A percentile compares a stretch with the other conserved stretches of the same genome.
Evolutionary conservation across 2,797 vertebrate genomes (phyloP).

Genomic region (Thalassophryne amazonica): DNA sequence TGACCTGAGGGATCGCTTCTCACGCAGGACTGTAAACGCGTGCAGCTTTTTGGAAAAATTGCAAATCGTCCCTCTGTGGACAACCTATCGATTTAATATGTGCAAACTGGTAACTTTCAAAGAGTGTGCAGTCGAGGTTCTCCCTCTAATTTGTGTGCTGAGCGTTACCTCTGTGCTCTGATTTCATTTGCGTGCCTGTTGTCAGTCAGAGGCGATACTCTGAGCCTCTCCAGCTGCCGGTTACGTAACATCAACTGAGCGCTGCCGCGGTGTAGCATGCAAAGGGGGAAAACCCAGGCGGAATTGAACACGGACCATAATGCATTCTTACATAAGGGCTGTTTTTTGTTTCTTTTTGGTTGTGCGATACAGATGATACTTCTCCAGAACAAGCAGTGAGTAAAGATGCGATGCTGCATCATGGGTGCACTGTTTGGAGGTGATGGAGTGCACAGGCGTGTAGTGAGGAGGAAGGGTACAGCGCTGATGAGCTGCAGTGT

Average conservation of each 20-base stretch:
- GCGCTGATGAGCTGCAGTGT: background rate
- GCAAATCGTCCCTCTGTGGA: too few relatives aligned
- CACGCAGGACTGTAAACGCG: background rate
- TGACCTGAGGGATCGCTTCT: background rate
- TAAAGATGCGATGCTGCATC: slow-evolving; percentile 32
- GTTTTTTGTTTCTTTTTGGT: slow-evolving; percentile 60
- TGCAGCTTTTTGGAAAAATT: too few relatives aligned
- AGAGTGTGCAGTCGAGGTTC: background rate
- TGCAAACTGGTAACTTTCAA: background rate
- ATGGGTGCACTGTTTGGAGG: slow-evolving; percentile 12
- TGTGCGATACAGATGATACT: slow-evolving; percentile 49
- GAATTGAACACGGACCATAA: slow-evolving; percentile 35
- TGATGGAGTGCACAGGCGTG: background rate
- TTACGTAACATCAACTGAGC: slow-evolving; percentile 65
- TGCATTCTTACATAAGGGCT: slow-evolving; percentile 54
- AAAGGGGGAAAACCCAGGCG: slow-evolving; percentile 21
- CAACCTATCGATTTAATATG: too few relatives aligned
- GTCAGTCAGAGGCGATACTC: slow-evolving; percentile 44
- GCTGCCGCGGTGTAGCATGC: slow-evolving; percentile 51
- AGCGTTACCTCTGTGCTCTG: slow-evolving; percentile 11
- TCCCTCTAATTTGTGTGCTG: slow-evolving; percentile 17
- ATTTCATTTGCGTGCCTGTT: slow-evolving; percentile 56
- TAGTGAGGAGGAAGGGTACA: background rate
- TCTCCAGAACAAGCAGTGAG: slow-evolving; percentile 60
- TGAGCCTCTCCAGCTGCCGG: slow-evolving; percentile 47